Conservation (phyloP, 2,797 vertebrate species). For the Typhlichthys subterraneus region DNA sequence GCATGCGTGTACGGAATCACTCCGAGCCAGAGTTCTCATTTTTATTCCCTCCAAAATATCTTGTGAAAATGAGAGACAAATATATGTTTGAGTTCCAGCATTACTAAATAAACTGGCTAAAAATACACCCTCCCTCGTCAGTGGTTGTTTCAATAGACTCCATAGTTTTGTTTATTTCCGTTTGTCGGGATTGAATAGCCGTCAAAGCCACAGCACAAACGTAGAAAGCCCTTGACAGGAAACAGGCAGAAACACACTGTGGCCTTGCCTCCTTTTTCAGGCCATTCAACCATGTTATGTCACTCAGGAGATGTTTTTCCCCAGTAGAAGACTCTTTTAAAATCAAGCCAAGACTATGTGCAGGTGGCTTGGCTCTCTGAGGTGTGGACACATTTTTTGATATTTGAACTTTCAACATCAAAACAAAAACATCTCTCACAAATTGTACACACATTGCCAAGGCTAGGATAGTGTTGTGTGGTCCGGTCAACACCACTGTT, state of each 20-base stretch:
- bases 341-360: too few relatives aligned
- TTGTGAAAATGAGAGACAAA: conserved; percentile 62
- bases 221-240: conserved; percentile 61
- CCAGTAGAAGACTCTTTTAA: too few relatives aligned
- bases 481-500: too few relatives aligned
- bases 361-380: not conserved
- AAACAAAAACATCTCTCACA: too few relatives aligned
- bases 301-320: conserved; percentile 19
- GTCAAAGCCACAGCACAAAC: conserved; percentile 68
- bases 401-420: too few relatives aligned
- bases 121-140: conserved; percentile 52
- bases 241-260: conserved; percentile 65
- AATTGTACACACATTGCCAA: too few relatives aligned
- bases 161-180: conserved; percentile 67
- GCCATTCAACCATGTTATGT: conserved; percentile 54
- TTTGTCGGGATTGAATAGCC: conserved; percentile 57
- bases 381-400: too few relatives aligned
- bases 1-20: conserved; percentile 50
- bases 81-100: conserved; percentile 65
- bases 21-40: conserved; percentile 43
- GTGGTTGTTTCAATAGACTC: conserved; percentile 49
- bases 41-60: conserved; percentile 58
- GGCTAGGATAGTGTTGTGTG: too few relatives aligned
- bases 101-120: conserved; percentile 63
- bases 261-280: conserved; percentile 53